Evolutionary conservation across 2,113 vertebrate species (phyloP).

Genomic region (Baryphthengus martii): DNA sequence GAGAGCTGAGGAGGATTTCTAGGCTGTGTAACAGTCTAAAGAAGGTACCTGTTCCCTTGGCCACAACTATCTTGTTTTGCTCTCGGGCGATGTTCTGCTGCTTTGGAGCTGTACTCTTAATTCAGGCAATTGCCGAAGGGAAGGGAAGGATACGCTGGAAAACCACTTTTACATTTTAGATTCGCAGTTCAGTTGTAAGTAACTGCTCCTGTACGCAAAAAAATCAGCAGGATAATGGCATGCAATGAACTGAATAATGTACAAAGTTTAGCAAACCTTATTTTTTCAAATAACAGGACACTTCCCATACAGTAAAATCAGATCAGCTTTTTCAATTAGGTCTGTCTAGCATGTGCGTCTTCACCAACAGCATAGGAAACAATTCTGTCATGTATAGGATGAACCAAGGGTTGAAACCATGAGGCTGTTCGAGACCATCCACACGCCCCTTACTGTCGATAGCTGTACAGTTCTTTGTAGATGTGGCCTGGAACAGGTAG

Average conservation of each 20-base stretch:
- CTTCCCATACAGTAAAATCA: not conserved
- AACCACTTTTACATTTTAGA: not conserved
- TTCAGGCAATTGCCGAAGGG: not conserved
- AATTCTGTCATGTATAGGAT: not conserved
- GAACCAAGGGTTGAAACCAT: not conserved
- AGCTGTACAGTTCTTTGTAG: not conserved
- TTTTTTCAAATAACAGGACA: not conserved
- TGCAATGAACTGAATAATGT: not conserved
- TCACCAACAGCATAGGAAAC: not conserved
- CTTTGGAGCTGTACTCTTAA: not conserved
- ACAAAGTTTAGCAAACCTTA: not conserved
- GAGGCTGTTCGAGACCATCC: not conserved
- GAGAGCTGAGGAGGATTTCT: not conserved
- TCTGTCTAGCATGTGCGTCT: not conserved
- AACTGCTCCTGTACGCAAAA: not conserved
- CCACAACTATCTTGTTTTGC: not conserved
- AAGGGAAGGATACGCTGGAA: not conserved
- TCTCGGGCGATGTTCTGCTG: not conserved
- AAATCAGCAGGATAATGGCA: not conserved
- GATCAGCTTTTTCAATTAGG: not conserved
- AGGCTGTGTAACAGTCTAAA: not conserved
- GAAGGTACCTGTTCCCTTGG: not conserved
- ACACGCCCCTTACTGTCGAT: not conserved
- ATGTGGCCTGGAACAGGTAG: not conserved
- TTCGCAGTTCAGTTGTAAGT: not conserved